These are phyloP conservation scores for Sigmodon hispidus DNA, from an alignment of 2,113 vertebrate species.

Conservation along the genomic window DNA sequence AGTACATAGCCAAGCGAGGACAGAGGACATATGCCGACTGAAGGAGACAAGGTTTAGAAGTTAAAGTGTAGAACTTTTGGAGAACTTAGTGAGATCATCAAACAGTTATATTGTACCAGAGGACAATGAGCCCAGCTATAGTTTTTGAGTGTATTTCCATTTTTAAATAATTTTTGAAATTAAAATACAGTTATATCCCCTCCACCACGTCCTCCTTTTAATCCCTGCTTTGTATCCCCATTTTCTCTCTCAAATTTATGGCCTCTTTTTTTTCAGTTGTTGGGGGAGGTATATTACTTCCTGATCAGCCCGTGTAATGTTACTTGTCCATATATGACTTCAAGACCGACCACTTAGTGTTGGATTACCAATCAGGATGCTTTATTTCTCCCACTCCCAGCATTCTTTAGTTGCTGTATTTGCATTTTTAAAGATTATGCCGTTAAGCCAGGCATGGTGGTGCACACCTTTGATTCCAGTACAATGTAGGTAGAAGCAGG, in stretches of 20 bases:
- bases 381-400: neutral
- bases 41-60: constrained; percentile 16
- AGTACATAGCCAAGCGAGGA: neutral
- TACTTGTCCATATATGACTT: neutral
- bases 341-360: neutral
- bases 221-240: neutral
- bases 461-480: neutral
- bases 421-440: neutral
- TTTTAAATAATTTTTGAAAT: neutral
- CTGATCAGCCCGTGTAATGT: neutral
- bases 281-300: neutral
- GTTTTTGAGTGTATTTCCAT: neutral
- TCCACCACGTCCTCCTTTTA: neutral
- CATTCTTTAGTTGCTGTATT: neutral
- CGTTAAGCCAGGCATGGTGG: neutral
- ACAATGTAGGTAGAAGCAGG: neutral
- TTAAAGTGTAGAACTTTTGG: neutral
- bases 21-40: neutral
- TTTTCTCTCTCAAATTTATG: neutral
- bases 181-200: neutral
- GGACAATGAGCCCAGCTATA: neutral
- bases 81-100: neutral
- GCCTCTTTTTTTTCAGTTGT: neutral
- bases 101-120: neutral
- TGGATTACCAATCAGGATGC: neutral